phyloP scores from a whole-genome alignment of 2,113 vertebrate genomes.

The Podarcis raffonei region DNA sequence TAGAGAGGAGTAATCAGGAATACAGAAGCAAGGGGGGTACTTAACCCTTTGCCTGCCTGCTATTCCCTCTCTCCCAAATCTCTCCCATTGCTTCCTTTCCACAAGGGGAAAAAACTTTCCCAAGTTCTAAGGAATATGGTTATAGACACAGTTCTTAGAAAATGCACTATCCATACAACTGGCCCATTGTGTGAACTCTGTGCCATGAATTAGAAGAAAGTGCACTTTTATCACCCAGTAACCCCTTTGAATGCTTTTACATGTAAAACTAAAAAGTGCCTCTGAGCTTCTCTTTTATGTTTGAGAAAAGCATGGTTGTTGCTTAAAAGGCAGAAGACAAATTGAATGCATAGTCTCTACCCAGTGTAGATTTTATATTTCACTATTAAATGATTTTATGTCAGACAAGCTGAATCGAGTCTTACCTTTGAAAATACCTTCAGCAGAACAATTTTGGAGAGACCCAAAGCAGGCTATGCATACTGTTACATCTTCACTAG shows the following conservation, averaged over 20 bases:
- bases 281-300: not conserved
- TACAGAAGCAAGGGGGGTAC: not conserved
- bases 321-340: not conserved
- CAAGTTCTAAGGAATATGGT: not conserved
- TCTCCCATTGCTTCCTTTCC: not conserved
- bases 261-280: not conserved
- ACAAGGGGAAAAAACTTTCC: not conserved
- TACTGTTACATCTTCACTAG: not conserved
- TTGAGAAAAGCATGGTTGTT: not conserved
- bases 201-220: not conserved
- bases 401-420: not conserved
- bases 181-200: too few species aligned
- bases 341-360: not conserved
- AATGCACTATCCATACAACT: not conserved
- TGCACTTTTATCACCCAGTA: not conserved
- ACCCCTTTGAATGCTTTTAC: not conserved
- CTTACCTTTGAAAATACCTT: not conserved
- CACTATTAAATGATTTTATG: not conserved
- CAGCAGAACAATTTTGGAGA: not conserved
- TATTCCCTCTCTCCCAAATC: not conserved
- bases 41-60: not conserved
- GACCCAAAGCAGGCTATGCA: not conserved
- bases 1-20: not conserved
- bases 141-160: not conserved
- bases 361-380: not conserved